Percentiles rank a stretch among this genome's conserved stretches.
Evolutionary conservation across 1,140 invertebrate species (phyloP).

Genomic region (Papilio xuthus): DNA sequence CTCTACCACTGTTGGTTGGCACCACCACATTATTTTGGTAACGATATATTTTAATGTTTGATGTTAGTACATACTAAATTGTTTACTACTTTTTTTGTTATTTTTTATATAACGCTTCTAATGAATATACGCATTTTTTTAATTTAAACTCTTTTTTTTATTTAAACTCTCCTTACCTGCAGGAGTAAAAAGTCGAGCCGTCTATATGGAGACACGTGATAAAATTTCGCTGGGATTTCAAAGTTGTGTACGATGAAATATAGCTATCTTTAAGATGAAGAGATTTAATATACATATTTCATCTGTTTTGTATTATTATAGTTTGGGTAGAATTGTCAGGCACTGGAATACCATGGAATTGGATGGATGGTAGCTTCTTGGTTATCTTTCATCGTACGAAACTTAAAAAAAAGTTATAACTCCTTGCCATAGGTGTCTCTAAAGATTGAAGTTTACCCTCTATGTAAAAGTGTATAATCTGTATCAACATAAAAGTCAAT

Average conservation of each 20-base stretch:
- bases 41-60: neutral
- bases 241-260: neutral
- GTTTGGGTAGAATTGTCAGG: too few species aligned
- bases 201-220: neutral
- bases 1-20: too few species aligned
- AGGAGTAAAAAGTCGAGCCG: neutral
- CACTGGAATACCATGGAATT: too few species aligned
- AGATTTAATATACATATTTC: too few species aligned
- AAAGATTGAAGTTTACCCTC: too few species aligned
- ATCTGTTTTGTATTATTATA: too few species aligned
- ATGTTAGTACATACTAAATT: neutral
- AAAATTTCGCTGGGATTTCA: neutral
- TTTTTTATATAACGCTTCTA: neutral
- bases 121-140: conserved; percentile 14
- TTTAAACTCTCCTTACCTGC: neutral
- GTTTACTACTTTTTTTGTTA: neutral
- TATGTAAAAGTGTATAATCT: too few species aligned
- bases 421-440: neutral
- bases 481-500: neutral
- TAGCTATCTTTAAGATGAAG: too few species aligned
- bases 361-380: too few species aligned
- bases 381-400: neutral
- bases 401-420: neutral
- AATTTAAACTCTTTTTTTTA: neutral
- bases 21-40: neutral